Conservation (phyloP, 2,113 vertebrate genomes). For the Psittacus erithacus region DNA sequence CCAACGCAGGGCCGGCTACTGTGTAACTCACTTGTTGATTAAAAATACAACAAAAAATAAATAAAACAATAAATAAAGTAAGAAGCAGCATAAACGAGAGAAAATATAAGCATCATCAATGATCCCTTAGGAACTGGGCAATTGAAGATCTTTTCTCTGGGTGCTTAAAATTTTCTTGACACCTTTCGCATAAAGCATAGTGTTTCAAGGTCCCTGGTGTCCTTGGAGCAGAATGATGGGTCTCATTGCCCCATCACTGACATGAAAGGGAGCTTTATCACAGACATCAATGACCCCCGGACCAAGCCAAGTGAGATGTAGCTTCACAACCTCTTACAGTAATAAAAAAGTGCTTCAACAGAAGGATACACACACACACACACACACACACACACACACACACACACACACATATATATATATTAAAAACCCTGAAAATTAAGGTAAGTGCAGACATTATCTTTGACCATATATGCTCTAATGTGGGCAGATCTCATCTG, state of each 20-base stretch:
- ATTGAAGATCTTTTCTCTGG: not conserved
- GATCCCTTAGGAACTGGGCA: not conserved
- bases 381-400: not conserved
- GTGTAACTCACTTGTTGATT: not conserved
- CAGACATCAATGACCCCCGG: not conserved
- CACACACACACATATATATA: not conserved
- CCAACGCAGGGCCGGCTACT: not conserved
- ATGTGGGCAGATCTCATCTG: not conserved
- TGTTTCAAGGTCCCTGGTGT: not conserved
- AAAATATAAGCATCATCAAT: not conserved
- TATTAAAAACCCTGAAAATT: not conserved
- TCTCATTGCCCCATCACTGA: not conserved
- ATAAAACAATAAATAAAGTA: not conserved
- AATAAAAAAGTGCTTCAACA: not conserved
- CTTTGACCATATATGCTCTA: not conserved
- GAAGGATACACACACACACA: not conserved
- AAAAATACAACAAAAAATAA: conserved; percentile 13
- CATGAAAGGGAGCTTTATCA: not conserved
- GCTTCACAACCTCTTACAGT: not conserved
- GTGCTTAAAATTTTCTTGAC: not conserved
- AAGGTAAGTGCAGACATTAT: not conserved
- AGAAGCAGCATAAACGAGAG: not conserved
- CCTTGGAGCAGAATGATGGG: not conserved
- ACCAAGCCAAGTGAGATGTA: not conserved
- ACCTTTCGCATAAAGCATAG: not conserved